phyloP scores from a whole-genome alignment of 1,140 invertebrate genomes.

The Leptopilina clavipes region DNA sequence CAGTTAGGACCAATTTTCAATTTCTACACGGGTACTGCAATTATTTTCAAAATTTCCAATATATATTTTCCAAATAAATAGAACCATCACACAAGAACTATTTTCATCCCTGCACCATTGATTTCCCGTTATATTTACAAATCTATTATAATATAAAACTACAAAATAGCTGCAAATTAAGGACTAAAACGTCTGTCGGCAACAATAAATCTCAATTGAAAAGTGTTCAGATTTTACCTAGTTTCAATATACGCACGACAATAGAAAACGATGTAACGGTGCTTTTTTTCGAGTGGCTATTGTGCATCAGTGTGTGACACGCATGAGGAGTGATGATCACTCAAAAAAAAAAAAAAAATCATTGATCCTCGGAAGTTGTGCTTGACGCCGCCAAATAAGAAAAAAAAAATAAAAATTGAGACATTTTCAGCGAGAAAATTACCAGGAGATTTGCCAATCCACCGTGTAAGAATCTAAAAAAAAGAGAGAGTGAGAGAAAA shows the following conservation, averaged over 20 bases:
- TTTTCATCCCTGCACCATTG: background rate
- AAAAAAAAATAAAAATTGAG: constrained; percentile 37
- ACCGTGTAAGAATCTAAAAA: constrained; percentile 41
- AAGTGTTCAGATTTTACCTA: background rate
- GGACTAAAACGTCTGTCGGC: background rate
- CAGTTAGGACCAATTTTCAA: too few relatives aligned
- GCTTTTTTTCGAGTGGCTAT: background rate
- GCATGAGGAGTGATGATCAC: constrained; percentile 28
- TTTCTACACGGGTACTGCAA: too few relatives aligned
- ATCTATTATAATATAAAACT: background rate
- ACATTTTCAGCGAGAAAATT: constrained; percentile 34
- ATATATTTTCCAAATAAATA: too few relatives aligned
- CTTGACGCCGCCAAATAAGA: constrained; percentile 22
- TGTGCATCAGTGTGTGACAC: constrained; percentile 17
- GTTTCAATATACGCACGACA: too few relatives aligned
- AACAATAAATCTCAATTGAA: constrained; percentile 8
- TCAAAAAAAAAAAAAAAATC: constrained; percentile 5
- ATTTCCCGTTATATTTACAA: background rate
- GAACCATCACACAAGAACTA: too few relatives aligned
- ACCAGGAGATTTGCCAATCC: constrained; percentile 45
- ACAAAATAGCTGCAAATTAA: background rate
- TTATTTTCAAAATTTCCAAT: too few relatives aligned
- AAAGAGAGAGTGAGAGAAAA: background rate
- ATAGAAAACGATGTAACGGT: constrained; percentile 10
- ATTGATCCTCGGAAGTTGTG: constrained; percentile 27